Conservation (phyloP, 2,888 invertebrate species). For the Thymelicus acteon region DNA sequence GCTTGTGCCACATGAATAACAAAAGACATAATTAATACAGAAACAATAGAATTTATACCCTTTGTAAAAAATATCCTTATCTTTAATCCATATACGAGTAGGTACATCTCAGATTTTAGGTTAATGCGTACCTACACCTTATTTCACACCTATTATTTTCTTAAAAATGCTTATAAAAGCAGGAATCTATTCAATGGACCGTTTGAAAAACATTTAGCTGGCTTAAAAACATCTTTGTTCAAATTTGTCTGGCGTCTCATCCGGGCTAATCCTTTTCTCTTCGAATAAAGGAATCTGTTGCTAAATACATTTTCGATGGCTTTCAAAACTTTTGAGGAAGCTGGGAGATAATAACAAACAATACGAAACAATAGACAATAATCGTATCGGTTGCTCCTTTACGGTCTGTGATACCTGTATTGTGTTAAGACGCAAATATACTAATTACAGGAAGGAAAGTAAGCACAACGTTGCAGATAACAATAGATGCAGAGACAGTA, state of each 20-base stretch:
- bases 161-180: constrained; percentile 30
- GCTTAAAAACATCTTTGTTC: constrained; percentile 43
- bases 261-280: constrained; percentile 59
- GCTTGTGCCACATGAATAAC: neutral
- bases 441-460: constrained; percentile 53
- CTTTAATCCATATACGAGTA: constrained; percentile 1
- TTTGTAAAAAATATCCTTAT: neutral
- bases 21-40: constrained; percentile 10
- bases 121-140: neutral
- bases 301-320: constrained; percentile 52
- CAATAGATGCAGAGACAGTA: constrained; percentile 43
- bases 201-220: constrained; percentile 36
- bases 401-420: constrained; percentile 51
- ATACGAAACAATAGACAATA: constrained; percentile 59
- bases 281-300: constrained; percentile 56
- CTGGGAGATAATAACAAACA: constrained; percentile 57
- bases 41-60: neutral
- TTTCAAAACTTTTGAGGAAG: constrained; percentile 45
- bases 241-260: constrained; percentile 45
- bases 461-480: constrained; percentile 44
- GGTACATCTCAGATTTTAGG: neutral
- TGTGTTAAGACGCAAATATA: constrained; percentile 54
- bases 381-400: constrained; percentile 56
- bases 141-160: neutral
- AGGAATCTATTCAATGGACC: constrained; percentile 13